phyloP scores from a whole-genome alignment of 2,888 invertebrate species.

The Kryphioiulus occultus region DNA sequence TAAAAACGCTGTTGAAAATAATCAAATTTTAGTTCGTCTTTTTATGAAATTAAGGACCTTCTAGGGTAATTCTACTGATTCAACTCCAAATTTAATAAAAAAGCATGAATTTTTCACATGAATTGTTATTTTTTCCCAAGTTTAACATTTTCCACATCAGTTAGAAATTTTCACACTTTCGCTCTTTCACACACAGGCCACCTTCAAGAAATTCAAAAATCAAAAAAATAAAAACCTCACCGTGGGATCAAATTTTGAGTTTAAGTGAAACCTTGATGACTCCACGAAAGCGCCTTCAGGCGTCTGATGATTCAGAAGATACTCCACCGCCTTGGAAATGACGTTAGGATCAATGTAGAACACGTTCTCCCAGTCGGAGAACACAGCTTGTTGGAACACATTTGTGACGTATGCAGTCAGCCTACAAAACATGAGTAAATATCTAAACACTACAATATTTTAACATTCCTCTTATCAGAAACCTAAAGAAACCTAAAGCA shows the following conservation, averaged over 20 bases:
- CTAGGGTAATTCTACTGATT: no score
- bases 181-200: no score
- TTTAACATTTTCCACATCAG: no score
- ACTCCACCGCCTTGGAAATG: constrained; percentile 61
- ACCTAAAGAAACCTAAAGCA: background rate
- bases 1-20: no score
- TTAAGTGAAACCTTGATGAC: constrained; percentile 55
- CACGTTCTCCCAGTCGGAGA: constrained; percentile 68
- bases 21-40: no score
- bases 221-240: background rate
- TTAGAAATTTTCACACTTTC: no score
- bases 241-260: constrained; percentile 54
- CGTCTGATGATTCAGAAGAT: constrained; percentile 61
- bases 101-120: no score
- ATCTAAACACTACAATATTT: background rate
- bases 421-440: constrained; percentile 58
- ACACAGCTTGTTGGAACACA: constrained; percentile 64
- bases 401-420: constrained; percentile 67
- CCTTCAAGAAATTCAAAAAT: background rate
- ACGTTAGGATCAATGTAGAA: constrained; percentile 66
- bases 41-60: no score
- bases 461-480: background rate
- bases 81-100: no score
- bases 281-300: constrained; percentile 59
- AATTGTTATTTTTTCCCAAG: no score